Conservation (phyloP, 2,113 vertebrate genomes). For the Colaptes auratus region DNA sequence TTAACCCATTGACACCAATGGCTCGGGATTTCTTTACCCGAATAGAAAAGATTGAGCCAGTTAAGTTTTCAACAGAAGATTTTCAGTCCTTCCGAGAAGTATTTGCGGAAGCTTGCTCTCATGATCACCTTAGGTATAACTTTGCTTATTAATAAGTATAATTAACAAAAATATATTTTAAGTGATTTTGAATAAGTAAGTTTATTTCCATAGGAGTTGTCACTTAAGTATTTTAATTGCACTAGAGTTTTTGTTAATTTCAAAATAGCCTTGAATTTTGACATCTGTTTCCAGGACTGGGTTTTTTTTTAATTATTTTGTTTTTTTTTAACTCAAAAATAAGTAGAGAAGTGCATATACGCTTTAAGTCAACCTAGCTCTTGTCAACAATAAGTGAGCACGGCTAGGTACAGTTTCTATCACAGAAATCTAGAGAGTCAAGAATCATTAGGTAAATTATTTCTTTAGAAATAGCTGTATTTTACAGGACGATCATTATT, state of each 20-base stretch:
- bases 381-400: not conserved
- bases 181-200: not conserved
- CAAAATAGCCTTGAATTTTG: not conserved
- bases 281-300: not conserved
- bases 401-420: not conserved
- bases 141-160: conserved; percentile 42
- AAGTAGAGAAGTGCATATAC: not conserved
- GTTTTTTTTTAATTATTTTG: no score
- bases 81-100: conserved; percentile 85
- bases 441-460: not conserved
- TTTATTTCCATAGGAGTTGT: not conserved
- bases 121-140: conserved; percentile 94
- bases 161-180: conserved; percentile 14
- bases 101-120: conserved; percentile 93
- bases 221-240: not conserved
- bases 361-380: not conserved
- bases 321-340: not conserved
- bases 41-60: conserved; percentile 81
- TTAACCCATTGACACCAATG: conserved; percentile 87
- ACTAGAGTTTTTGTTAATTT: not conserved
- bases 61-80: conserved; percentile 79
- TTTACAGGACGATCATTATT: not conserved
- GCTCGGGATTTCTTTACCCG: conserved; percentile 89
- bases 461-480: not conserved
- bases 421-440: not conserved